Evolutionary conservation across 2,113 vertebrate genomes (phyloP).

Genomic region (Balaeniceps rex): DNA sequence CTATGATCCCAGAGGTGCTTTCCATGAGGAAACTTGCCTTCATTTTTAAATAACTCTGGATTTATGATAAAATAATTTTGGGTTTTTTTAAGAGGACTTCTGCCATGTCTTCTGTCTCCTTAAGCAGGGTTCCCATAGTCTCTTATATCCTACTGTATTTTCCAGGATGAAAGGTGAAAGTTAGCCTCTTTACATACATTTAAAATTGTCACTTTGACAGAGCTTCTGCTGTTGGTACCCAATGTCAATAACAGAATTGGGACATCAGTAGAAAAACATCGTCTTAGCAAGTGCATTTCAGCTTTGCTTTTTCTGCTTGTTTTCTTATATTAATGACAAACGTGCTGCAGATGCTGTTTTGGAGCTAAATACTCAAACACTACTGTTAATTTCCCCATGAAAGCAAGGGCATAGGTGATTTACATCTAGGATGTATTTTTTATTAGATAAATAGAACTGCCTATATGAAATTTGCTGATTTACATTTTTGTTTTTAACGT

Average conservation of each 20-base stretch:
- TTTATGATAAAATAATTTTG: neutral
- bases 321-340: conserved; percentile 42
- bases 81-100: neutral
- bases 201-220: neutral
- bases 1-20: neutral
- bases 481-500: conserved; percentile 30
- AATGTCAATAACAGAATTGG: neutral
- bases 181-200: neutral
- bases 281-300: neutral
- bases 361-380: conserved; percentile 16
- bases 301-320: neutral
- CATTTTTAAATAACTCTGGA: neutral
- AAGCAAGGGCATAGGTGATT: conserved; percentile 32
- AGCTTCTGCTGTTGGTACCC: neutral
- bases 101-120: neutral
- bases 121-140: neutral
- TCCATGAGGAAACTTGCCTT: neutral
- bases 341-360: conserved; percentile 18
- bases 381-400: conserved; percentile 32
- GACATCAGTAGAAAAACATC: neutral
- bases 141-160: neutral
- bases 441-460: conserved; percentile 55
- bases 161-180: neutral
- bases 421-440: conserved; percentile 48
- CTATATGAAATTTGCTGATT: conserved; percentile 34